phyloP scores from a whole-genome alignment of 2,888 invertebrate species.

The Tetrapedia diversipes region DNA sequence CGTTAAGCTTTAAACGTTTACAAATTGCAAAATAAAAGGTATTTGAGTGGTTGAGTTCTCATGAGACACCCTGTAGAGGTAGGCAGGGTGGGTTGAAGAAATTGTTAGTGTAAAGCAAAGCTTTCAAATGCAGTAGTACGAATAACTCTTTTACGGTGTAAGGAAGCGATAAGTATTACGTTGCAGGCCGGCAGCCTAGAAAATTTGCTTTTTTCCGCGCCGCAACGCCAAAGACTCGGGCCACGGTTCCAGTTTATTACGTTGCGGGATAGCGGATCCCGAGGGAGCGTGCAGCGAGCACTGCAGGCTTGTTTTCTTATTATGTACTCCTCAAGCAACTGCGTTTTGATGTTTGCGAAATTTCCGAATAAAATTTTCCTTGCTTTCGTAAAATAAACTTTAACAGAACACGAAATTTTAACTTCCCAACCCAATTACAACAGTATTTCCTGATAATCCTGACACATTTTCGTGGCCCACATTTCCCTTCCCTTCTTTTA shows the following conservation, averaged over 20 bases:
- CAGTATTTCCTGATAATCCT: background rate
- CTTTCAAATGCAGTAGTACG: too few species aligned
- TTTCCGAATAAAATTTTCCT: constrained; percentile 7
- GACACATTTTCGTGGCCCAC: background rate
- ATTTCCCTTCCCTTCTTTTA: background rate
- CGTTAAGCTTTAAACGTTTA: too few species aligned
- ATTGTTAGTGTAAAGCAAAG: too few species aligned
- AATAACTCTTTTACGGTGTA: too few species aligned
- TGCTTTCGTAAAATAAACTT: background rate
- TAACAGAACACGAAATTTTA: background rate
- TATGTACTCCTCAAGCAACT: background rate
- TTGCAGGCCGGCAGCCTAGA: too few species aligned
- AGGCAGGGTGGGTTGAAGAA: too few species aligned
- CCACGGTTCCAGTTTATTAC: constrained; percentile 15
- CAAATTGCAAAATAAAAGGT: too few species aligned
- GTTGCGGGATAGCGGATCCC: constrained; percentile 17
- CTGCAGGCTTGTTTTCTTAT: constrained; percentile 7
- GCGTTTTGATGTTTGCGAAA: background rate
- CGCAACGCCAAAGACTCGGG: background rate
- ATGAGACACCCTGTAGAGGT: too few species aligned
- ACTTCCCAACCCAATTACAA: background rate
- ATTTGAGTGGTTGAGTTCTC: too few species aligned
- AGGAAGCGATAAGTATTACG: too few species aligned
- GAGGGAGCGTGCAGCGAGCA: constrained; percentile 3
- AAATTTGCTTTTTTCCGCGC: too few species aligned